Evolutionary conservation across 2,113 vertebrate genomes (phyloP).

Genomic region (Donacobius atricapilla): DNA sequence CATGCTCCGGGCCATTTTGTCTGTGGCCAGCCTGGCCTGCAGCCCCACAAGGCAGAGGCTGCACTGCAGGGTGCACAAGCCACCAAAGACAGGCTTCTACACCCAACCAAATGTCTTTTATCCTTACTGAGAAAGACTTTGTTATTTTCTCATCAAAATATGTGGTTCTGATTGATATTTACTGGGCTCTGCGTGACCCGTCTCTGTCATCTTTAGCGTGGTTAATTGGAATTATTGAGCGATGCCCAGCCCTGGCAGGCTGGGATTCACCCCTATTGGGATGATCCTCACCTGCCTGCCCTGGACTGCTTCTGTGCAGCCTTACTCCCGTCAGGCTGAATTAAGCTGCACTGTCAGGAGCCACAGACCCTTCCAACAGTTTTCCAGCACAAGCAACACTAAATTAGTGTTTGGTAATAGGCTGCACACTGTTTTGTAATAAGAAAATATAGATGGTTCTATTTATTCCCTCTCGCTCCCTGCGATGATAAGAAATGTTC

Average conservation of each 20-base stretch:
- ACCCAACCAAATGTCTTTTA: background rate
- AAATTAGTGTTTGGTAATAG: conserved; percentile 54
- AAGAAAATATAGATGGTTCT: conserved; percentile 67
- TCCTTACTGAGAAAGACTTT: background rate
- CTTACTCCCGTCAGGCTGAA: background rate
- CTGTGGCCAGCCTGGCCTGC: background rate
- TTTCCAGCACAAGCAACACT: conserved; percentile 20
- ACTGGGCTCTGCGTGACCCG: background rate
- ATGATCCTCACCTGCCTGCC: background rate
- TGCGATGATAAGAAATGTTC: conserved; percentile 63
- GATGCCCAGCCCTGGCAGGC: fast-evolving
- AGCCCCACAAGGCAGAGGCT: background rate
- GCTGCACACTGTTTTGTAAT: conserved; percentile 67
- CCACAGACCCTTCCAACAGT: conserved; percentile 6
- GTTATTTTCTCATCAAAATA: background rate
- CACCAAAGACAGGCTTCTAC: background rate
- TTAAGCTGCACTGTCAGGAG: background rate
- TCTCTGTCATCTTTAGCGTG: background rate
- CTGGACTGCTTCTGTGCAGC: background rate
- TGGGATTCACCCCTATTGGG: conserved; percentile 21
- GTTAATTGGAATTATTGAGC: conserved; percentile 56
- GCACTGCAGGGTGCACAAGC: background rate
- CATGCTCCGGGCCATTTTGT: background rate
- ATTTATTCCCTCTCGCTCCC: conserved; percentile 65
- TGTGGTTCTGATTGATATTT: background rate